A percentile compares a stretch with the other conserved stretches of the same genome.
phyloP scores from a whole-genome alignment of 2,113 vertebrate genomes.

The Mobula birostris region DNA sequence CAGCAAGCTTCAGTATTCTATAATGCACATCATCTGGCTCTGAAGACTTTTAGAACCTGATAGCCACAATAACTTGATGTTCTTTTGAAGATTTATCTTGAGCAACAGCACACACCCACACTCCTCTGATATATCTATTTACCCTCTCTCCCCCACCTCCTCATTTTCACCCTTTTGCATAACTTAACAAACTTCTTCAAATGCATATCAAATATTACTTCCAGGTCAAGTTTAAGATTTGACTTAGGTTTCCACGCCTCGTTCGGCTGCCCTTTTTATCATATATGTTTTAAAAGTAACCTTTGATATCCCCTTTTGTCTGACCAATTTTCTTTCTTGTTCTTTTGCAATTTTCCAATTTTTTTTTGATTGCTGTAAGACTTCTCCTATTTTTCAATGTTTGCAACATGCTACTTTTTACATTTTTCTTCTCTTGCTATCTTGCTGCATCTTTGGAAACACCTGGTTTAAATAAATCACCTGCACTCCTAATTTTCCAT shows the following conservation, averaged over 20 bases:
- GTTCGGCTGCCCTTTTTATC: background rate
- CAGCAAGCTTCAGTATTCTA: background rate
- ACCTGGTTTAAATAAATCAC: background rate
- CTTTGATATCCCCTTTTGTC: background rate
- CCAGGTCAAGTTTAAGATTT: background rate
- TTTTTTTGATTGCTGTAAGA: background rate
- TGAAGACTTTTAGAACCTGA: background rate
- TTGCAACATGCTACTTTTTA: background rate
- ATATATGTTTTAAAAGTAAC: background rate
- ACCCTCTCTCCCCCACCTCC: background rate
- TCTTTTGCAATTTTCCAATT: background rate
- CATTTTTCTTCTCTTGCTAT: background rate
- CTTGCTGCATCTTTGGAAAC: background rate
- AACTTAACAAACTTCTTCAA: background rate
- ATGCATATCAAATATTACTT: background rate
- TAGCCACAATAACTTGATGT: background rate
- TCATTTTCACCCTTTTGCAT: background rate
- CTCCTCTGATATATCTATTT: background rate
- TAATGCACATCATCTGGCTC: background rate
- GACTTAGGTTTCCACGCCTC: too few relatives aligned
- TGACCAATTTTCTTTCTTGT: background rate
- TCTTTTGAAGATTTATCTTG: background rate
- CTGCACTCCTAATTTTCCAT: background rate
- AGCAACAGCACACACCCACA: background rate
- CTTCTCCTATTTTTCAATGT: background rate